phyloP scores from a whole-genome alignment of 2,888 invertebrate genomes.

The Eurytoma adleriae region DNA sequence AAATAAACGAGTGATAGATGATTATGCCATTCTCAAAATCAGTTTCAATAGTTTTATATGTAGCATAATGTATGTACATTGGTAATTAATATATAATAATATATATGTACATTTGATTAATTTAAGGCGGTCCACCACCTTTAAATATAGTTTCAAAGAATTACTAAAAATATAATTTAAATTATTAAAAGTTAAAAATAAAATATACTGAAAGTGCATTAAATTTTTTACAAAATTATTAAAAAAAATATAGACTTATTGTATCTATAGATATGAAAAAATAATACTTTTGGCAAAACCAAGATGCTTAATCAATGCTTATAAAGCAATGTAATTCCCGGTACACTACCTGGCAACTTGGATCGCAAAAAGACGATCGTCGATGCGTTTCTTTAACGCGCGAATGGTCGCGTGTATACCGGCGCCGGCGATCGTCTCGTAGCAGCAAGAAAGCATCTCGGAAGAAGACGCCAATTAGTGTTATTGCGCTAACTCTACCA shows the following conservation, averaged over 20 bases:
- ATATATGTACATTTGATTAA: no score
- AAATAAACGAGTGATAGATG: slow-evolving; percentile 34
- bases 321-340: slow-evolving; percentile 53
- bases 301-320: slow-evolving; percentile 42
- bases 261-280: no score
- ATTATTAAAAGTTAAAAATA: no score
- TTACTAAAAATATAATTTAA: no score
- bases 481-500: slow-evolving; percentile 45
- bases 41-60: slow-evolving; percentile 2
- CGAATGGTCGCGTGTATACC: slow-evolving; percentile 27
- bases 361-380: slow-evolving; percentile 1
- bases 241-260: no score
- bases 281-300: background rate
- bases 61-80: no score
- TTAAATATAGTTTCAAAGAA: no score
- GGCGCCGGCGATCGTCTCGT: no score
- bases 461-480: slow-evolving; percentile 55
- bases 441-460: slow-evolving; percentile 5
- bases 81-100: no score
- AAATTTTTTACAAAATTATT: no score
- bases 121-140: no score
- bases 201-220: no score
- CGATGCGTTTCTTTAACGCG: slow-evolving; percentile 28
- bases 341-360: slow-evolving; percentile 20
- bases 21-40: slow-evolving; percentile 6